phyloP scores from a whole-genome alignment of 1,140 invertebrate species.

The Propsilocerus akamusi region DNA sequence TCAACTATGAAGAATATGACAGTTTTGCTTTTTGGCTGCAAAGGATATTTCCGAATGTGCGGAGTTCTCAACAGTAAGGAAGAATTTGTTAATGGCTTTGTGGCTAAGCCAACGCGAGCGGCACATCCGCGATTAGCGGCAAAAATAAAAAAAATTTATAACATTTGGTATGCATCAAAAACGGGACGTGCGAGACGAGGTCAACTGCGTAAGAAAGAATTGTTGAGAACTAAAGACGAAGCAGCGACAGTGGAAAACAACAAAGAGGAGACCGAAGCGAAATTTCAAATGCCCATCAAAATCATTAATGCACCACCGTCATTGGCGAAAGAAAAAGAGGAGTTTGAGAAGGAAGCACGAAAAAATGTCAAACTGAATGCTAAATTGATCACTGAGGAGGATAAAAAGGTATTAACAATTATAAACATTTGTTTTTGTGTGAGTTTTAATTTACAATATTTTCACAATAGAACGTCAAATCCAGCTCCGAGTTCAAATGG shows the following conservation, averaged over 20 bases:
- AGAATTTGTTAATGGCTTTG: slow-evolving; percentile 10
- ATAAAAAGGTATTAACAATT: too few relatives aligned
- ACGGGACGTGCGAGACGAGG: background rate
- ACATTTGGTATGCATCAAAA: background rate
- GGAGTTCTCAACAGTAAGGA: slow-evolving; percentile 1
- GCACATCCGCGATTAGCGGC: slow-evolving; percentile 18
- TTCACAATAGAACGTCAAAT: background rate
- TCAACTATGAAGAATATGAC: background rate
- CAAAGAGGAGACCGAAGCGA: too few relatives aligned
- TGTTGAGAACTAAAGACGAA: too few relatives aligned
- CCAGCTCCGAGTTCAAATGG: background rate
- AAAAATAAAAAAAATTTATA: slow-evolving; percentile 14
- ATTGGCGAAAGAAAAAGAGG: too few relatives aligned
- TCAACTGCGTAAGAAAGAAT: background rate
- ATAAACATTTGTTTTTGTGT: too few relatives aligned
- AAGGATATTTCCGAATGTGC: slow-evolving; percentile 1
- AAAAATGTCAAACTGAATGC: background rate
- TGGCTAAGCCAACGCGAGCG: slow-evolving; percentile 17
- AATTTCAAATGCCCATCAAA: too few relatives aligned
- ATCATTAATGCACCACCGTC: too few relatives aligned
- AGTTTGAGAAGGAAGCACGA: background rate
- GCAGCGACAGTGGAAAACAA: background rate
- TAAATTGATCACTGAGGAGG: background rate
- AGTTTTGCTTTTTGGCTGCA: background rate
- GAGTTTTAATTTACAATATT: too few relatives aligned